phyloP scores from a whole-genome alignment of 2,888 invertebrate species.

The Punctoribates punctum region DNA sequence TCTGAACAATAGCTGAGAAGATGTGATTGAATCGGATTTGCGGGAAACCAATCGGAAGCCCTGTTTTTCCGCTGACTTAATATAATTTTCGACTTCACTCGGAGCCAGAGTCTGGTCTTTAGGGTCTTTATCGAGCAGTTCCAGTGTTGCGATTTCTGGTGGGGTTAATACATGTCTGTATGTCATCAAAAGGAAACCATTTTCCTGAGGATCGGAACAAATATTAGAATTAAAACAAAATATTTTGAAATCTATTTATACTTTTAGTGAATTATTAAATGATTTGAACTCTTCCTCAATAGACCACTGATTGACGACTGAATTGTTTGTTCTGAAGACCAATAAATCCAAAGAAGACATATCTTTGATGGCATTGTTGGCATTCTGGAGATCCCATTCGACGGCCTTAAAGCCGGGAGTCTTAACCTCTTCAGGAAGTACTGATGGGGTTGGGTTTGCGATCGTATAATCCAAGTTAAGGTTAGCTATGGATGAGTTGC shows the following conservation, averaged over 20 bases:
- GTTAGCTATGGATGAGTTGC: conserved; percentile 12
- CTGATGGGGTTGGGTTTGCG: conserved; percentile 57
- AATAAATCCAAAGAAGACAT: conserved; percentile 51
- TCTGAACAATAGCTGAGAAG: conserved; percentile 62
- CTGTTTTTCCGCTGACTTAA: not conserved
- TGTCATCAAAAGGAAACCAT: conserved; percentile 64
- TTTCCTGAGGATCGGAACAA: conserved; percentile 57
- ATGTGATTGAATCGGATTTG: conserved; percentile 63
- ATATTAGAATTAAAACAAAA: not conserved
- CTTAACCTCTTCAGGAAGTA: conserved; percentile 50
- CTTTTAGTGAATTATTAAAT: conserved; percentile 60
- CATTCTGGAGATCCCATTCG: conserved; percentile 59
- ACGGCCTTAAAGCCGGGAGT: conserved; percentile 59
- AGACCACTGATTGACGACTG: not conserved
- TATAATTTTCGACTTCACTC: conserved; percentile 26
- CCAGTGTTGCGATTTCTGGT: conserved; percentile 43
- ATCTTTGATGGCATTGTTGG: conserved; percentile 54
- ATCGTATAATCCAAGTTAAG: conserved; percentile 61
- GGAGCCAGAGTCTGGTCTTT: conserved; percentile 8
- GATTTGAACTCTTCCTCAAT: conserved; percentile 47
- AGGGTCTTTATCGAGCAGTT: conserved; percentile 1
- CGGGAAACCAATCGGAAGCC: conserved; percentile 50
- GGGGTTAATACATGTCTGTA: conserved; percentile 47
- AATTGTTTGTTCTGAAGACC: conserved; percentile 45
- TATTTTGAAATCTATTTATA: conserved; percentile 52